Evolutionary conservation across 1,140 invertebrate species (phyloP), one percentile per base, ranked within the genome.

Genomic region (Drosophila simulans): DNA sequence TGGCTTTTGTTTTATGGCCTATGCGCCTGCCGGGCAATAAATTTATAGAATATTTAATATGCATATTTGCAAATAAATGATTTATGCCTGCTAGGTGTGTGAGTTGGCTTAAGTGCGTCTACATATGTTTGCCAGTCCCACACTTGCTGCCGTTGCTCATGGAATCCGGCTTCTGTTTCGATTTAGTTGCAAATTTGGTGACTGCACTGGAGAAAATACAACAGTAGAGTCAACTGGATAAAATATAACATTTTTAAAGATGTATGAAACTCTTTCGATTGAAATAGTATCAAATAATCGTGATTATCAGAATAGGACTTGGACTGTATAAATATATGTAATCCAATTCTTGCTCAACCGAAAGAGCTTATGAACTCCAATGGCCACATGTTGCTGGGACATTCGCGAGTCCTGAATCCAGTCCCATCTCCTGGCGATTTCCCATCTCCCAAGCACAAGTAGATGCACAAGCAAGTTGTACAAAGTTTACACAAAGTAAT

Each of bases 31-130:
- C 57, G 62, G 48, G 80, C 80, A 78, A 83, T 83, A 83, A 83
- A 83, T 83, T 83, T 74, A 78, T 83, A 83, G 75, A 74, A 83
- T 83, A 83, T 83, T 83, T 83, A 83, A 83, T 83, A 83, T 83
- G 75, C 80, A 83, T 78, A 78, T 83, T 83, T 83, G 80, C 74
- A 78, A 70, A 83, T 83, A 78, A 62, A 75, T 83, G 80, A 83
- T 83, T 83, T 83, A 83, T 83, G 79, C 56, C 48, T 77, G 34
- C 43, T 70, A 76, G 71, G 64, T 71, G 63, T 58, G 59, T 45
- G 77, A 56, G 54, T 74, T 53, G 52, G 52, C 54, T 76, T 76
- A 76, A 76, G 71, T 76, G 72, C 63, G 72, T 68, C 72, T 77
- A 69, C 73, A 77, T 77, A 77, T 77, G 73, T 69, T 77, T 43